Evolutionary conservation across 2,888 invertebrate species (phyloP), one percentile per base, ranked within the genome.

Genomic region (Drosophila colorata): DNA sequence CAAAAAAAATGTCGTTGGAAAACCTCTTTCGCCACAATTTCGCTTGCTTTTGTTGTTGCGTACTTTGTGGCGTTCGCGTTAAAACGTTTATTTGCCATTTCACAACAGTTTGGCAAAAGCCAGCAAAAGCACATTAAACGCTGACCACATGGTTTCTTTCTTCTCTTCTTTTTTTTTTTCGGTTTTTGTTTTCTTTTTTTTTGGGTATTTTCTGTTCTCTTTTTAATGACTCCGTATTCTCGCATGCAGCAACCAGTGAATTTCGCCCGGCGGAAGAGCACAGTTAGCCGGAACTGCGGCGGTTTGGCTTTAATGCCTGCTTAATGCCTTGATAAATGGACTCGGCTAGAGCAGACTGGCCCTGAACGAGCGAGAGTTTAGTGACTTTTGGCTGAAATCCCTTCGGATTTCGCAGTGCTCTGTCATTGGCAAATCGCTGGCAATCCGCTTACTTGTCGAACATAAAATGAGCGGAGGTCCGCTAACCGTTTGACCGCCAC

Each of bases 281-380:
- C 4, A 56, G 56, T 44, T 35, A 37, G 37, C 51, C 70, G 67
- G 72, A 72, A 66, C 46, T 72, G 49, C 33, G 72, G 55, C 40
- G 71, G 44, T 33, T 58, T 53, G 44, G 33, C 41, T 40, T 73
- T 43, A 73, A 60, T 72, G 55, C 31, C 40, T 13, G 47, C 63
- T 38, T 63, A 69, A 72, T 57, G 64, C 64, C 49, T 40, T 72
- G 69, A 72, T 72, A 69, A 72, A 74, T 72, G 69, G 59, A 49
- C 66, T 41, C 41, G 23, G 23, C 20, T 18, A 40, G 11, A 28
- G 31, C 18, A 38, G 40, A 25, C 2, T 28, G 38, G 38, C 13
- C 25, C 13, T 16, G 6, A 7, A 28, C n/a, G 1, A 33, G 40
- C 33, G 47, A 31, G 31, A 31, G 47, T 41, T 40, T 41, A 14